These are phyloP conservation scores for Salvelinus alpinus DNA, from an alignment of 2,113 vertebrate species.

Conservation along the genomic window DNA sequence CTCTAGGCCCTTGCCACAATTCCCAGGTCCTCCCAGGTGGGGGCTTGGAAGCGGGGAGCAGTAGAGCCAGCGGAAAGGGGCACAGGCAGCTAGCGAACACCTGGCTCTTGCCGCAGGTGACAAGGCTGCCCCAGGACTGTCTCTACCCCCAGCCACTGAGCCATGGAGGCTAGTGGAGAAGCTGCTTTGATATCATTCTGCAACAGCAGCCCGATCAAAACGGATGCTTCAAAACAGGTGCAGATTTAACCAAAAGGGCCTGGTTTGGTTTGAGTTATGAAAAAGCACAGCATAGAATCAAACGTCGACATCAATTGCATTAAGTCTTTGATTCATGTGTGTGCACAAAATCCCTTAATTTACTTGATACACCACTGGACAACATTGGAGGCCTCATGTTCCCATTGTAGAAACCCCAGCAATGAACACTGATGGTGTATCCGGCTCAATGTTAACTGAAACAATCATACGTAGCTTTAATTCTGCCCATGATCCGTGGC, in stretches of 20 bases:
- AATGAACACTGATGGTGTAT: background rate
- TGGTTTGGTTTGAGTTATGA: background rate
- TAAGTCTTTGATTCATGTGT: background rate
- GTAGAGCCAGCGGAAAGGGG: conserved; percentile 25
- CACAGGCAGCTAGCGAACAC: conserved; percentile 12
- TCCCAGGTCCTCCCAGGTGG: conserved; percentile 35
- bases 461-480: background rate
- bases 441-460: background rate
- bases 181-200: background rate
- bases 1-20: conserved; percentile 41
- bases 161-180: conserved; percentile 2
- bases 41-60: conserved; percentile 33
- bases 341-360: background rate
- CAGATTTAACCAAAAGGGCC: background rate
- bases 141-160: conserved; percentile 8
- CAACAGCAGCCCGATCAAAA: background rate
- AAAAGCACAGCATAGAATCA: background rate
- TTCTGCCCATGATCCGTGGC: background rate
- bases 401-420: background rate
- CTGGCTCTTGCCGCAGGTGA: conserved; percentile 15
- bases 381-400: background rate
- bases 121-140: conserved; percentile 20
- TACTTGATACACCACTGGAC: background rate
- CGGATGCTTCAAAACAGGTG: background rate
- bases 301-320: background rate